Evolutionary conservation across 1,140 invertebrate species (phyloP).

Genomic region (Pentalonia nigronervosa): DNA sequence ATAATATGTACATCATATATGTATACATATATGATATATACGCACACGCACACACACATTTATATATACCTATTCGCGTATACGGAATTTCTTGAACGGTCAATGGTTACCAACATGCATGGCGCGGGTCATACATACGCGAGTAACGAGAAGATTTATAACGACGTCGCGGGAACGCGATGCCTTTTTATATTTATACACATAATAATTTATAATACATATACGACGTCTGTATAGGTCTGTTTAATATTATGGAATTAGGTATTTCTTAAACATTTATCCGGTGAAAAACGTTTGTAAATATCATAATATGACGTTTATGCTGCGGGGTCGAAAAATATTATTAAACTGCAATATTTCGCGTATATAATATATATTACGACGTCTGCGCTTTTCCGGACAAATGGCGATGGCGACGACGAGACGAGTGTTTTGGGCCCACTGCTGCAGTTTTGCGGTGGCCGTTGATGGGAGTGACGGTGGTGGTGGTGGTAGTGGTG

Average conservation of each 20-base stretch:
- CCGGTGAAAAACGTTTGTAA: background rate
- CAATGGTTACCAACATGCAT: conserved; percentile 29
- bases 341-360: background rate
- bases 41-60: background rate
- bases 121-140: background rate
- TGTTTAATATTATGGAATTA: background rate
- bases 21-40: background rate
- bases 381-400: background rate
- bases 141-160: conserved; percentile 1
- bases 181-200: background rate
- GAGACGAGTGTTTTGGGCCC: background rate
- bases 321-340: background rate
- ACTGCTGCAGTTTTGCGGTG: background rate
- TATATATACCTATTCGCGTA: background rate
- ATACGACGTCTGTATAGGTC: background rate
- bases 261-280: background rate
- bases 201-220: background rate
- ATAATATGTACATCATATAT: background rate
- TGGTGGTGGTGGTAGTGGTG: background rate
- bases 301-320: background rate
- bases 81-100: background rate
- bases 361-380: background rate
- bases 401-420: background rate
- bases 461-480: background rate
- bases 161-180: background rate